A percentile compares a stretch with the other conserved stretches of the same genome.
These are phyloP conservation scores for Cheirogaleus major DNA, from an alignment of 2,797 vertebrate genomes.

Conservation along the genomic window DNA sequence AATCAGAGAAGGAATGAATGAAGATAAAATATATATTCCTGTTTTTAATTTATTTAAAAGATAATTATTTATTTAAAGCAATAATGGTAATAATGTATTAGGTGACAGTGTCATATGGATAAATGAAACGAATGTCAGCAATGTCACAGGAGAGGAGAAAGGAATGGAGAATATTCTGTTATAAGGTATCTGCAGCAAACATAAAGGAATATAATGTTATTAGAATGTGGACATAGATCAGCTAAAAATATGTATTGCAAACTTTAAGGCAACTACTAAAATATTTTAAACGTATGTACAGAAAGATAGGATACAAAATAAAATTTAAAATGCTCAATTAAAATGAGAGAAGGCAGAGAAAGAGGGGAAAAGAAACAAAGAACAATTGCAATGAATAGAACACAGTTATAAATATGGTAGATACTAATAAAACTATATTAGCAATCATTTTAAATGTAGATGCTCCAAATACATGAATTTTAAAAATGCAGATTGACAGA, in stretches of 20 bases:
- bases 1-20: background rate
- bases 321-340: background rate
- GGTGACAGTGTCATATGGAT: background rate
- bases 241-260: background rate
- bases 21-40: background rate
- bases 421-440: background rate
- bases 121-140: background rate
- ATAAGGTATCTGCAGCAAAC: background rate
- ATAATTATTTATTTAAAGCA: background rate
- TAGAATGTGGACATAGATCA: background rate
- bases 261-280: background rate
- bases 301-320: background rate
- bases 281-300: background rate
- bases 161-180: background rate
- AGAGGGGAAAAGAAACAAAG: background rate
- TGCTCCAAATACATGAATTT: background rate
- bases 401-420: background rate
- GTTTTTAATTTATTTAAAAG: background rate
- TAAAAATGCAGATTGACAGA: background rate
- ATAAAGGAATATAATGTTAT: background rate
- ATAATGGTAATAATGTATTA: background rate
- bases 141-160: background rate
- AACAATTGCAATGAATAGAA: background rate
- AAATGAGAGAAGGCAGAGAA: background rate
- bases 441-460: background rate